Evolutionary conservation across 2,888 invertebrate species (phyloP).

Genomic region (Platypus cylindrus): DNA sequence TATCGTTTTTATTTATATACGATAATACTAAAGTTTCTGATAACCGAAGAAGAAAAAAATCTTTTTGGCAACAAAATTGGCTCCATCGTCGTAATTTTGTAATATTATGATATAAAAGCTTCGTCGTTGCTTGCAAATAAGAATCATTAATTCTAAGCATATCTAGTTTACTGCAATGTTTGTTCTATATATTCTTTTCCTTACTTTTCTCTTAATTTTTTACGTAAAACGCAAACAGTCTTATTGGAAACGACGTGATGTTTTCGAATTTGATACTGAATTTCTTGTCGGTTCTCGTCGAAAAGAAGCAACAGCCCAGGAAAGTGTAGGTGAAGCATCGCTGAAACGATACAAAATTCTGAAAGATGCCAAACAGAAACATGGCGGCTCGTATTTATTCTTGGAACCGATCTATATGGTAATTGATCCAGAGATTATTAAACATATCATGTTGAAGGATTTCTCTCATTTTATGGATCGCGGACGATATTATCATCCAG

Average conservation of each 20-base stretch:
- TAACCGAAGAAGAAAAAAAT: too few species aligned
- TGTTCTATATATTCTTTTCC: too few species aligned
- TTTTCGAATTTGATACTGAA: slow-evolving; percentile 1
- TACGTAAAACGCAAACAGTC: slow-evolving; percentile 1
- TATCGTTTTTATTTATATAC: too few species aligned
- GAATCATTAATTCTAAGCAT: too few species aligned
- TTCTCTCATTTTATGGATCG: slow-evolving; percentile 14
- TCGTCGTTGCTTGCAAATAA: too few species aligned
- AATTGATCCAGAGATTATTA: neutral
- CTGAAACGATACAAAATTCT: neutral
- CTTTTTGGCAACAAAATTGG: too few species aligned
- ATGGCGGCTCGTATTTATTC: slow-evolving; percentile 1
- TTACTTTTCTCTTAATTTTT: too few species aligned
- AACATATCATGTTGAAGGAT: neutral
- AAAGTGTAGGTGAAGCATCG: neutral
- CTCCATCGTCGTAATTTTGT: too few species aligned
- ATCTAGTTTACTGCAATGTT: too few species aligned
- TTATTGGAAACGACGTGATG: slow-evolving; percentile 2
- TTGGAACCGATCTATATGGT: neutral
- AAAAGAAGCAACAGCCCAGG: neutral
- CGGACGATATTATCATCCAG: slow-evolving; percentile 26
- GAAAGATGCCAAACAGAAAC: neutral
- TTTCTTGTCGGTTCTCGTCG: slow-evolving; percentile 1
- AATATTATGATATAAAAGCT: too few species aligned
- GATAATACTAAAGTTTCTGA: too few species aligned